Evolutionary conservation across 2,113 vertebrate species (phyloP), one percentile per base, ranked within the genome.

Genomic region (Vidua macroura): DNA sequence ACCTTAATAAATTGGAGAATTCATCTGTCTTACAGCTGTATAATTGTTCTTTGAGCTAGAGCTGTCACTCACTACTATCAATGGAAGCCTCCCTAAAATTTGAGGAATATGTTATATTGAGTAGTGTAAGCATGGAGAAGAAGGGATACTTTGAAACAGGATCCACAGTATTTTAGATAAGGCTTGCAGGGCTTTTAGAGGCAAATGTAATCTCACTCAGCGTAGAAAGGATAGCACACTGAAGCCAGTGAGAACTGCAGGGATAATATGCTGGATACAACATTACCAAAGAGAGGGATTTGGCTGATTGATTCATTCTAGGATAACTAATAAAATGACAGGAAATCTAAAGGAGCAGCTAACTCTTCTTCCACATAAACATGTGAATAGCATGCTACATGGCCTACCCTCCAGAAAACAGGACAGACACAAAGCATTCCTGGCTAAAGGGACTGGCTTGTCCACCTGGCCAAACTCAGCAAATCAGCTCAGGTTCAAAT

Each of bases 171-270:
- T 70, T 59, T 78, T 35, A n/a, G 49, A 37, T 18, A 56, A 78
- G 33, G 12, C 13, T 75, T 82, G 16, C 4, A 56, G 24, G 23
- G 16, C 7, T 59, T 89, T 75, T 53, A 67, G 52, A 35, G 6
- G 39, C 21, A 78, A 62, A 67, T 1, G 2, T 51, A 10, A 6
- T 73, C 58, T 69, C 10, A 7, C 21, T 49, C 33, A 8, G 4
- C 1, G 1, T 9, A 43, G 35, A 53, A 77, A 18, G 11, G 30
- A 15, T 3, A 37, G n/a, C 20, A 9, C 20, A 2, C 22, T 31
- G 37, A 46, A 62, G 9, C 22, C 33, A 24, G 22, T 8, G 73
- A 63, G 15, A 74, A 22, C 56, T 3, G 1, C 6, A 10, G 27
- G 18, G 33, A 9, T 21, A 35, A 37, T 48, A 43, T 70, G 19